A percentile compares a stretch with the other conserved stretches of the same genome.
These are phyloP conservation scores for Araneus ventricosus DNA, from an alignment of 1,140 invertebrate species.

Conservation along the genomic window DNA sequence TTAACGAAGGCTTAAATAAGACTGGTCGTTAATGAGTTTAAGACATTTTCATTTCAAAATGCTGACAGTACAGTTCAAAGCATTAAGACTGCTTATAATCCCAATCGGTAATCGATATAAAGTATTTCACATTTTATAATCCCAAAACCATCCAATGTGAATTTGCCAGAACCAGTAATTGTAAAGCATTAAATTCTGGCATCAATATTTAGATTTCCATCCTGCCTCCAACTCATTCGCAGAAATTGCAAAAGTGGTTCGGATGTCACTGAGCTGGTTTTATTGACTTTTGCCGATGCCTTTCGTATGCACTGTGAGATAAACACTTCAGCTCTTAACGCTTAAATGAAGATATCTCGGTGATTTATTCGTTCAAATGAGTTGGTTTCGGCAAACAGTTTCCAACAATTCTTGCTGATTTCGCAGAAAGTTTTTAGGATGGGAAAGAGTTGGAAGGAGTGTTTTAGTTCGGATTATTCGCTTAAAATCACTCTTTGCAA, in stretches of 20 bases:
- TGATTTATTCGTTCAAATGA: conserved; percentile 1
- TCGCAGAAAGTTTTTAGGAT: not conserved
- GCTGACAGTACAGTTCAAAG: too few relatives aligned
- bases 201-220: not conserved
- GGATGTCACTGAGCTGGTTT: not conserved
- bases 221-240: not conserved
- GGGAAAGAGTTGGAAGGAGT: not conserved
- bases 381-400: not conserved
- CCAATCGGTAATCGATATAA: too few relatives aligned
- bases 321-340: not conserved
- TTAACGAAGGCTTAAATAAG: too few relatives aligned
- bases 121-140: not conserved
- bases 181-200: not conserved
- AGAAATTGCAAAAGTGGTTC: not conserved
- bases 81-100: too few relatives aligned
- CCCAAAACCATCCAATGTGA: not conserved
- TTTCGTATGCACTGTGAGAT: not conserved
- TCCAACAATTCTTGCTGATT: not conserved
- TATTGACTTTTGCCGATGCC: not conserved
- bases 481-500: not conserved
- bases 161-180: not conserved
- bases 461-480: not conserved
- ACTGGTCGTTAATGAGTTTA: too few relatives aligned
- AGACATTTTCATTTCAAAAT: too few relatives aligned
- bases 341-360: not conserved